Conservation (phyloP, 2,113 vertebrate species). For the Thomomys bottae region DNA sequence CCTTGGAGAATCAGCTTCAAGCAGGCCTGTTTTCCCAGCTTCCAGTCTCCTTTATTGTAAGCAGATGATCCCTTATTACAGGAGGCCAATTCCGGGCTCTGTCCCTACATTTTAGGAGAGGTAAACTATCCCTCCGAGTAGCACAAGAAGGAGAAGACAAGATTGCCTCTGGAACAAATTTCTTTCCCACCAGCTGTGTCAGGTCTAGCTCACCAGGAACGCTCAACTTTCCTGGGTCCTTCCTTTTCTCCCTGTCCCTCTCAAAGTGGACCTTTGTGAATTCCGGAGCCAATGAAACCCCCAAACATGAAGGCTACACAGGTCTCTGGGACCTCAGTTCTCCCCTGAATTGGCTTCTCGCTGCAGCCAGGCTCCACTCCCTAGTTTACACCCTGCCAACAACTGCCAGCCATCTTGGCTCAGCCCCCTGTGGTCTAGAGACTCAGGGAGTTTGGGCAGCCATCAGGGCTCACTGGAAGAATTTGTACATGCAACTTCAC, state of each 20-base stretch:
- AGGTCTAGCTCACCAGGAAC: background rate
- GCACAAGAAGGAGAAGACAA: background rate
- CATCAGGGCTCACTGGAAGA: background rate
- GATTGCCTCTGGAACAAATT: background rate
- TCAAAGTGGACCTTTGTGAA: background rate
- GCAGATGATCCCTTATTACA: background rate
- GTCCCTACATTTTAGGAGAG: background rate
- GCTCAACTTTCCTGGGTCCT: background rate
- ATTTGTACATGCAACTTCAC: background rate
- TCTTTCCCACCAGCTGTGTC: background rate
- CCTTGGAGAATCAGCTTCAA: background rate
- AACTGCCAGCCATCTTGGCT: constrained; percentile 67
- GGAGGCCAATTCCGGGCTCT: background rate
- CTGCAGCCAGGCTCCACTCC: background rate
- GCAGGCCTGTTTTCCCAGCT: background rate
- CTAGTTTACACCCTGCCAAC: background rate
- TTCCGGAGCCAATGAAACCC: background rate
- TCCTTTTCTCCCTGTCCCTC: background rate
- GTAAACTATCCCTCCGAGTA: background rate
- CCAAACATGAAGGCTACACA: background rate
- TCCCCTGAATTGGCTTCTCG: background rate
- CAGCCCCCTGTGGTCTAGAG: background rate
- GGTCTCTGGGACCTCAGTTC: background rate
- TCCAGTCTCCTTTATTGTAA: background rate
- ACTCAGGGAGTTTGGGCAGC: background rate